Percentiles rank a stretch among this genome's conserved stretches.
Conservation (phyloP, 2,113 vertebrate genomes). For the Gorsachius goisagi region DNA sequence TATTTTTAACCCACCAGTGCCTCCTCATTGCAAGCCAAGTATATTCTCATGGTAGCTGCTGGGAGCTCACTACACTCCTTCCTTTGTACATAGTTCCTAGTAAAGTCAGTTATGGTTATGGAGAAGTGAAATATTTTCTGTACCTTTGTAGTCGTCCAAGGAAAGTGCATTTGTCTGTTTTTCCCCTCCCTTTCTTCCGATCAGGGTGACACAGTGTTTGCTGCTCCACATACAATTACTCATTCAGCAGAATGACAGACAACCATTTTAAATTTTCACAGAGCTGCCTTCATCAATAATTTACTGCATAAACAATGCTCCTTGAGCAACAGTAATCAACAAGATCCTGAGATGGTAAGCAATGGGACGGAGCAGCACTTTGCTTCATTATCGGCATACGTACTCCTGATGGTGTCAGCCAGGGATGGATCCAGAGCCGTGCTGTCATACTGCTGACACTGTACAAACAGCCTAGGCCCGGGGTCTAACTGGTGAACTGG, state of each 20-base stretch:
- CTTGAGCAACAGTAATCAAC: background rate
- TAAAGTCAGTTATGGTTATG: background rate
- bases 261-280: background rate
- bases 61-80: background rate
- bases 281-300: background rate
- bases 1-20: background rate
- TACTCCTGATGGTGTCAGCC: background rate
- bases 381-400: background rate
- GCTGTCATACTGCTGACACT: rapidly evolving
- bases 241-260: background rate
- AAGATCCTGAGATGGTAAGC: background rate
- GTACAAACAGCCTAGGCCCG: background rate
- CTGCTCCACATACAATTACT: background rate
- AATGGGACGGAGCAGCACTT: background rate
- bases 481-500: background rate
- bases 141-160: background rate
- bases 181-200: rapidly evolving
- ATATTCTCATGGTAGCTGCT: background rate
- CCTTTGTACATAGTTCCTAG: background rate
- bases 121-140: background rate
- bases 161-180: background rate
- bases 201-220: rapidly evolving
- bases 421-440: background rate
- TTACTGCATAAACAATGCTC: background rate
- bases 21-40: background rate